Evolutionary conservation across 2,888 invertebrate species (phyloP).

Genomic region (Apantesis nais): DNA sequence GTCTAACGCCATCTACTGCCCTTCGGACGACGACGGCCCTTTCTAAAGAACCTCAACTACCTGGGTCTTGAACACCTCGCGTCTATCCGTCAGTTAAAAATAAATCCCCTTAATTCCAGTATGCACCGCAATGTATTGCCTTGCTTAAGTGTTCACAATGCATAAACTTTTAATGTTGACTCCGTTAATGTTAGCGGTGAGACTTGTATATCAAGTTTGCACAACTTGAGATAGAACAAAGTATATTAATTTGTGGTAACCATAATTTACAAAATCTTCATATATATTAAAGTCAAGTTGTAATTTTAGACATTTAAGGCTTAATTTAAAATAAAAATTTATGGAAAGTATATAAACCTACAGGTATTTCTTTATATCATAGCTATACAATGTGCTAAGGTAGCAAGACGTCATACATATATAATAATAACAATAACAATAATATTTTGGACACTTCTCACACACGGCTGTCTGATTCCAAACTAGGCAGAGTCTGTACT

Average conservation of each 20-base stretch:
- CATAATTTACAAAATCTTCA: neutral
- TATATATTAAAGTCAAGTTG: neutral
- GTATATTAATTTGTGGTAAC: neutral
- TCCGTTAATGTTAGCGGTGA: conserved; percentile 2
- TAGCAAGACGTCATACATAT: too few species aligned
- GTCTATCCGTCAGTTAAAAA: too few species aligned
- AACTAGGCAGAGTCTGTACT: too few species aligned
- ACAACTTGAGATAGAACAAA: neutral
- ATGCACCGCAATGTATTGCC: too few species aligned
- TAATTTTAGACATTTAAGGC: neutral
- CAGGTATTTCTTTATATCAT: neutral
- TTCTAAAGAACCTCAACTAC: too few species aligned
- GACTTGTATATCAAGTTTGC: neutral
- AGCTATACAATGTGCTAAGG: neutral
- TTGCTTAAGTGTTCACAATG: neutral
- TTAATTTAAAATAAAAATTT: neutral
- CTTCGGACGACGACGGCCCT: too few species aligned
- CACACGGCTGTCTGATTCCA: too few species aligned
- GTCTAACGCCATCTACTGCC: conserved; percentile 24
- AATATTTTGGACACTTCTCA: too few species aligned
- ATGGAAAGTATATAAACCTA: neutral
- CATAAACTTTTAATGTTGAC: conserved; percentile 12
- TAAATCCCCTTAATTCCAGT: too few species aligned
- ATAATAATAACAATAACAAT: too few species aligned
- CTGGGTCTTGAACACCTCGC: too few species aligned